A percentile compares a stretch with the other conserved stretches of the same genome.
These are phyloP conservation scores for Tiliqua scincoides DNA, from an alignment of 2,113 vertebrate species.

Conservation along the genomic window DNA sequence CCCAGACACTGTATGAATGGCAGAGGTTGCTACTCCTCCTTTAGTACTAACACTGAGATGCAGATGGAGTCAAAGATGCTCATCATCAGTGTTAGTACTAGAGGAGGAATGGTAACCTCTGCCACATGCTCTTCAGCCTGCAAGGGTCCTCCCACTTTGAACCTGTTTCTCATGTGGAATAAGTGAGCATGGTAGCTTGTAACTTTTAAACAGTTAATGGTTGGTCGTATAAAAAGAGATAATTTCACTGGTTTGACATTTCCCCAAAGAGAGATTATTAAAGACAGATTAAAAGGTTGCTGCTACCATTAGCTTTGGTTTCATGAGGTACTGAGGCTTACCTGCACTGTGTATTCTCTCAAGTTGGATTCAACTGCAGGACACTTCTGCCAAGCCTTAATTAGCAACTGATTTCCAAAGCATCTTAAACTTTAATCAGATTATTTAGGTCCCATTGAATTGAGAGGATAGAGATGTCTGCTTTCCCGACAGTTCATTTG, in stretches of 20 bases:
- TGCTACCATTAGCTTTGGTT: constrained; percentile 23
- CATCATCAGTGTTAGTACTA: too few species aligned
- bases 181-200: not conserved
- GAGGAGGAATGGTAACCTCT: too few species aligned
- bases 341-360: constrained; percentile 22
- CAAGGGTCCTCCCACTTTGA: not conserved
- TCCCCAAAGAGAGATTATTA: constrained; percentile 49
- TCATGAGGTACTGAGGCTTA: constrained; percentile 28
- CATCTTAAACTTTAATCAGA: constrained; percentile 16
- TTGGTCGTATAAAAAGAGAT: not conserved
- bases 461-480: constrained; percentile 35
- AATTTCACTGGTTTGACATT: not conserved
- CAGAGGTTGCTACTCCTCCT: not conserved
- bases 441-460: constrained; percentile 31
- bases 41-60: not conserved
- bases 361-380: constrained; percentile 25
- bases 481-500: not conserved
- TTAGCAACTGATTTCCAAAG: constrained; percentile 30
- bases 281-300: constrained; percentile 24
- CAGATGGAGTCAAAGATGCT: not conserved
- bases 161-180: not conserved
- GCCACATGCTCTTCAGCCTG: not conserved
- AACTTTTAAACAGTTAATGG: not conserved
- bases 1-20: not conserved
- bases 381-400: constrained; percentile 40